Conservation (phyloP, 2,888 invertebrate species). For the Andricus curvator region DNA sequence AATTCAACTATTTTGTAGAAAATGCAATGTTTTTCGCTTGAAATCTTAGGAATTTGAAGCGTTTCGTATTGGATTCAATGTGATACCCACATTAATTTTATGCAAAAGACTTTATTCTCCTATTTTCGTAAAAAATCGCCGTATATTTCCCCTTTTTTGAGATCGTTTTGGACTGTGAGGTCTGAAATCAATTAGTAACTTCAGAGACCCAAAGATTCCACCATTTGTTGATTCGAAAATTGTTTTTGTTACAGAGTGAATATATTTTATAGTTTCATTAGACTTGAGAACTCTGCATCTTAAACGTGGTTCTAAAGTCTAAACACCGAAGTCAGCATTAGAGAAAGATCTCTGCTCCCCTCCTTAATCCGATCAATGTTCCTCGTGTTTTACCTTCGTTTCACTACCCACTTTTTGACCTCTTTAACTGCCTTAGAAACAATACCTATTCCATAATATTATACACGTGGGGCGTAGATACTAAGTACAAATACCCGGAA, state of each 20-base stretch:
- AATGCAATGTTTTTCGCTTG: too few species aligned
- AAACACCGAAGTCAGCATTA: constrained; percentile 22
- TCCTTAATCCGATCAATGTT: constrained; percentile 29
- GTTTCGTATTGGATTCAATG: too few species aligned
- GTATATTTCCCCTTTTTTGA: too few species aligned
- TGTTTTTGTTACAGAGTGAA: constrained; percentile 13
- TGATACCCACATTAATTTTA: too few species aligned
- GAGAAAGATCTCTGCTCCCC: constrained; percentile 31
- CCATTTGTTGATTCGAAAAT: neutral
- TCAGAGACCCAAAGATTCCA: too few species aligned
- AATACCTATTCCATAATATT: constrained; percentile 16
- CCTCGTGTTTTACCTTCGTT: constrained; percentile 36
- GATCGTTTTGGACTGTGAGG: too few species aligned
- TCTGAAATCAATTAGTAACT: too few species aligned
- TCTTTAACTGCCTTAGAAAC: constrained; percentile 24
- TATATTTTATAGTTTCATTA: constrained; percentile 29
- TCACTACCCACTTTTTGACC: constrained; percentile 35
- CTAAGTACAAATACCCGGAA: neutral
- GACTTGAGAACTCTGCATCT: constrained; percentile 20
- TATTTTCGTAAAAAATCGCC: too few species aligned
- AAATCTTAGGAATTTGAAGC: too few species aligned
- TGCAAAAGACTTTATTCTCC: too few species aligned
- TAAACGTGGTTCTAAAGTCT: constrained; percentile 31
- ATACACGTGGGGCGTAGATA: neutral
- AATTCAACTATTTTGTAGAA: too few species aligned